Conservation (phyloP, 2,888 invertebrate genomes). For the Acanthosepion pharaonis region DNA sequence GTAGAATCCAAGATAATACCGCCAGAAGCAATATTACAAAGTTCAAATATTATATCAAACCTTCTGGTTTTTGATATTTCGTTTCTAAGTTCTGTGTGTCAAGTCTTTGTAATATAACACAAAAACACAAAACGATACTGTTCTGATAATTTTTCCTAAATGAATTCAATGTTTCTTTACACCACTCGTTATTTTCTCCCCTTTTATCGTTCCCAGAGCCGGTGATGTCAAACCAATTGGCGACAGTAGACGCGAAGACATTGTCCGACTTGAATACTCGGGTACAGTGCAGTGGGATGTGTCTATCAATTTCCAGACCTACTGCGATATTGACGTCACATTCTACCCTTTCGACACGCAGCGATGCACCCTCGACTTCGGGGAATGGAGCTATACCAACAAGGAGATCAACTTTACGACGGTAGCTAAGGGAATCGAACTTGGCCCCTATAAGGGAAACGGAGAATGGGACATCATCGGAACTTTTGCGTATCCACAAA, state of each 20-base stretch:
- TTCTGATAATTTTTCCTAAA: too few relatives aligned
- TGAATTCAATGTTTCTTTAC: too few relatives aligned
- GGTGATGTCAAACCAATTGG: constrained; percentile 48
- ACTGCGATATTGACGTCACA: constrained; percentile 54
- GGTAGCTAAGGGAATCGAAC: constrained; percentile 49
- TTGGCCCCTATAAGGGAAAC: constrained; percentile 51
- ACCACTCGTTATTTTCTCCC: too few relatives aligned
- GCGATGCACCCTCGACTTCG: constrained; percentile 52
- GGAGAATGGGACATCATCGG: constrained; percentile 52
- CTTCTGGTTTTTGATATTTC: too few relatives aligned
- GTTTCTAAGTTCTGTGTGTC: too few relatives aligned
- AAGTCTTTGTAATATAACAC: too few relatives aligned
- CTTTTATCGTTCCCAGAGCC: constrained; percentile 34
- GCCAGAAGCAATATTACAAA: too few relatives aligned
- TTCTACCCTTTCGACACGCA: constrained; percentile 56
- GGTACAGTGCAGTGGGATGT: constrained; percentile 54
- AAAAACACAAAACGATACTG: too few relatives aligned
- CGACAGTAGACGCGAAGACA: constrained; percentile 51
- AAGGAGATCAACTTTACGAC: constrained; percentile 52
- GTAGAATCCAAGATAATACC: too few relatives aligned
- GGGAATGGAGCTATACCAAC: constrained; percentile 52
- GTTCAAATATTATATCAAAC: too few relatives aligned
- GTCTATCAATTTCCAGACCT: constrained; percentile 50
- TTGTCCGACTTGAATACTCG: constrained; percentile 51
- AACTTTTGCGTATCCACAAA: constrained; percentile 39